A percentile compares a stretch with the other conserved stretches of the same genome.
Conservation (phyloP, 2,797 vertebrate species). For the Tympanoctomys barrerae region DNA sequence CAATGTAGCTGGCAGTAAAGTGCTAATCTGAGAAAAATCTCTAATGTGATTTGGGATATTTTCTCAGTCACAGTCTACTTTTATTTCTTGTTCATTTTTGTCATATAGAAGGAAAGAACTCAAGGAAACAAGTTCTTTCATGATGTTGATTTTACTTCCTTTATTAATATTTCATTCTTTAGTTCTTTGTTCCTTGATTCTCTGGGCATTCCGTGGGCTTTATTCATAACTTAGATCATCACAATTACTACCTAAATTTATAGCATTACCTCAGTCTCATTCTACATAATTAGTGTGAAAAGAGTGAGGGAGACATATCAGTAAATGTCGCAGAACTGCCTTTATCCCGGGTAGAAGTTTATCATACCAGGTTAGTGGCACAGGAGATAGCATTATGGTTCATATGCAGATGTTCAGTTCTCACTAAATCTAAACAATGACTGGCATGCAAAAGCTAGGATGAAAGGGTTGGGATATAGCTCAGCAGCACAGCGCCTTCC, state of each 20-base stretch:
- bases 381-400: background rate
- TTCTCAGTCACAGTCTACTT: background rate
- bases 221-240: background rate
- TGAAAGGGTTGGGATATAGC: background rate
- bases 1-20: background rate
- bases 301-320: background rate
- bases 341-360: background rate
- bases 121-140: background rate
- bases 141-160: background rate
- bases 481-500: too few relatives aligned
- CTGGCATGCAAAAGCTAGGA: background rate
- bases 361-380: background rate
- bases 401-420: background rate
- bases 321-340: background rate
- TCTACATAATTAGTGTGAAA: background rate
- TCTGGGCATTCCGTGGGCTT: background rate
- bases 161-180: background rate
- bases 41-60: background rate
- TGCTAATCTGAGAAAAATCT: background rate
- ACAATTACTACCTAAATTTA: background rate
- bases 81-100: background rate
- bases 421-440: background rate
- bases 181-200: background rate
- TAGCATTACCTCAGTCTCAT: background rate
- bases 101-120: background rate